These are phyloP conservation scores for Brachypodius melanocephalos DNA, from an alignment of 2,113 vertebrate species.

Conservation along the genomic window DNA sequence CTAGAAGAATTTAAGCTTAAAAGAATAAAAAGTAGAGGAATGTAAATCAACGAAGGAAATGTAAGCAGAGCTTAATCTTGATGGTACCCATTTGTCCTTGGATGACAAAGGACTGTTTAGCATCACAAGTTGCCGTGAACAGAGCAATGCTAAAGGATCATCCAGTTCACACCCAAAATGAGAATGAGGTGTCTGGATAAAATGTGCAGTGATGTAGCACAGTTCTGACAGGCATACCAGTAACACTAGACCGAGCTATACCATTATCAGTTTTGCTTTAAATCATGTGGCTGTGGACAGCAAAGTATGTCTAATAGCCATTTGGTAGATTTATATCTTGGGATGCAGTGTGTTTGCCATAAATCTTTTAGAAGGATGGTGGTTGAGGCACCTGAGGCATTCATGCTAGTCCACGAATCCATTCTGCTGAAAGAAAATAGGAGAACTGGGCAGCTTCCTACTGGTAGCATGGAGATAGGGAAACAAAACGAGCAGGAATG, in stretches of 20 bases:
- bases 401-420: not conserved
- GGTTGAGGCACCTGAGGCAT: not conserved
- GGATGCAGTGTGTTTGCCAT: conserved; percentile 12
- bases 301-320: conserved; percentile 35
- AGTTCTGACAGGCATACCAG: not conserved
- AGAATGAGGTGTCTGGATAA: not conserved
- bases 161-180: not conserved
- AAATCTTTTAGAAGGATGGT: conserved; percentile 30
- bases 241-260: not conserved
- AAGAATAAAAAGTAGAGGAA: not conserved
- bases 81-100: not conserved
- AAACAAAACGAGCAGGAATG: not conserved
- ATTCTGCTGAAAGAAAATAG: not conserved
- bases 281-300: conserved; percentile 28
- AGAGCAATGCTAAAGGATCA: not conserved
- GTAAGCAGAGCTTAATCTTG: not conserved
- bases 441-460: not conserved
- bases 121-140: not conserved
- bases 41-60: not conserved
- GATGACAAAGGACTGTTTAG: not conserved
- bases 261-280: conserved; percentile 36
- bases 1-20: not conserved
- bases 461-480: rapidly evolving
- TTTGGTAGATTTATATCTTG: conserved; percentile 57
- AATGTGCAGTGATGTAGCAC: not conserved